Conservation (phyloP, 1,140 invertebrate genomes). For the Eriocheir sinensis region DNA sequence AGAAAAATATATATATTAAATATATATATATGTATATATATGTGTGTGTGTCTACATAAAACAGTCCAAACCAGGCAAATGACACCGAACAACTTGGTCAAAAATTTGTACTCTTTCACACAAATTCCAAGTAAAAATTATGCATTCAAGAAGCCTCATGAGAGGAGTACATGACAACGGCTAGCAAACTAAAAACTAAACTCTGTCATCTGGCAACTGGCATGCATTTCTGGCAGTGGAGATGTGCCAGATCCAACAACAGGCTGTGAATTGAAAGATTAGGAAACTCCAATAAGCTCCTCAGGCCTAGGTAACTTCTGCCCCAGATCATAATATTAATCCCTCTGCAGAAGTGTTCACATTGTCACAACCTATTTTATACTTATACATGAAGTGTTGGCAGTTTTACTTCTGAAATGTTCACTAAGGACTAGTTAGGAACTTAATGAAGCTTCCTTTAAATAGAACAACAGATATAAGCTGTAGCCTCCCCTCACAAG, state of each 20-base stretch:
- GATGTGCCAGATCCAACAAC: constrained; percentile 13
- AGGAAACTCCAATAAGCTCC: background rate
- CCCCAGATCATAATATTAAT: background rate
- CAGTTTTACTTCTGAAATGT: constrained; percentile 6
- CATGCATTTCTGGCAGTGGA: constrained; percentile 55
- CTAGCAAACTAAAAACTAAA: constrained; percentile 53
- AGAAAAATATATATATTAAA: background rate
- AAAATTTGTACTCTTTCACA: constrained; percentile 76
- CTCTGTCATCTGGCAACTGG: constrained; percentile 64
- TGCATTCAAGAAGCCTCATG: constrained; percentile 71
- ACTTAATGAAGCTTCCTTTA: constrained; percentile 4
- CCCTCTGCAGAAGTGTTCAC: background rate
- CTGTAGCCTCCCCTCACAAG: constrained; percentile 69
- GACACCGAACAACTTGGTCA: constrained; percentile 72
- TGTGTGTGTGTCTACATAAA: constrained; percentile 40
- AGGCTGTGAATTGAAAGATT: background rate
- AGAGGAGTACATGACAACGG: constrained; percentile 64
- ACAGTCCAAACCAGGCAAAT: constrained; percentile 75
- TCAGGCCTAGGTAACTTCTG: background rate
- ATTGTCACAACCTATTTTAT: constrained; percentile 26
- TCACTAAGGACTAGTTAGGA: background rate
- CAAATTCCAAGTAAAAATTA: constrained; percentile 75
- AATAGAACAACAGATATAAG: constrained; percentile 45
- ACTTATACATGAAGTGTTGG: background rate
- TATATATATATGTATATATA: background rate